These are phyloP conservation scores for Zygaena filipendulae DNA, from an alignment of 2,888 invertebrate genomes.

Conservation along the genomic window DNA sequence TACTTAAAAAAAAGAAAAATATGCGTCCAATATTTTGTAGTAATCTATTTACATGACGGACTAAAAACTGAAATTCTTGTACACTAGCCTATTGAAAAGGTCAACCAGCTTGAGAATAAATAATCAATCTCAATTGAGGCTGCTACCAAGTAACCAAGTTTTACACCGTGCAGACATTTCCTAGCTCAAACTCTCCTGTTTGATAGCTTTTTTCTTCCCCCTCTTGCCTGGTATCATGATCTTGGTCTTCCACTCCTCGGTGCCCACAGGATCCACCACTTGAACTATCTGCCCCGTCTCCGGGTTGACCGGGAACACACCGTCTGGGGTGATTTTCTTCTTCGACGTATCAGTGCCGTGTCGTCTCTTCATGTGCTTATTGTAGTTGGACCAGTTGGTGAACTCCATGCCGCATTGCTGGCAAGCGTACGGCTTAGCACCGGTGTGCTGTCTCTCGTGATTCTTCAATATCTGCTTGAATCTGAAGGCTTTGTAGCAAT, in stretches of 20 bases:
- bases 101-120: background rate
- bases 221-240: conserved; percentile 53
- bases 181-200: conserved; percentile 26
- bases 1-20: too few relatives aligned
- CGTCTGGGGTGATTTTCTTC: conserved; percentile 66
- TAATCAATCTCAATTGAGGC: too few relatives aligned
- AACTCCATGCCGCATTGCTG: conserved; percentile 76
- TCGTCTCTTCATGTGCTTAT: conserved; percentile 83
- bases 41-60: too few relatives aligned
- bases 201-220: conserved; percentile 45
- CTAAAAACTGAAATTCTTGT: too few relatives aligned
- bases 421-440: conserved; percentile 79
- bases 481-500: conserved; percentile 79
- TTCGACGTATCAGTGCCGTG: conserved; percentile 67
- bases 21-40: too few relatives aligned
- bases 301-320: conserved; percentile 52
- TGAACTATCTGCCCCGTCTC: conserved; percentile 51
- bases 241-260: conserved; percentile 53
- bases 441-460: conserved; percentile 79
- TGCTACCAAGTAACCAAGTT: too few relatives aligned
- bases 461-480: conserved; percentile 80
- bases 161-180: too few relatives aligned
- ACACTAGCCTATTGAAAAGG: too few relatives aligned
- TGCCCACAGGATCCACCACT: conserved; percentile 32
- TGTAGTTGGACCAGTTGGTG: conserved; percentile 86